These are phyloP conservation scores for Sitophilus oryzae DNA, from an alignment of 1,140 invertebrate genomes.

Conservation along the genomic window DNA sequence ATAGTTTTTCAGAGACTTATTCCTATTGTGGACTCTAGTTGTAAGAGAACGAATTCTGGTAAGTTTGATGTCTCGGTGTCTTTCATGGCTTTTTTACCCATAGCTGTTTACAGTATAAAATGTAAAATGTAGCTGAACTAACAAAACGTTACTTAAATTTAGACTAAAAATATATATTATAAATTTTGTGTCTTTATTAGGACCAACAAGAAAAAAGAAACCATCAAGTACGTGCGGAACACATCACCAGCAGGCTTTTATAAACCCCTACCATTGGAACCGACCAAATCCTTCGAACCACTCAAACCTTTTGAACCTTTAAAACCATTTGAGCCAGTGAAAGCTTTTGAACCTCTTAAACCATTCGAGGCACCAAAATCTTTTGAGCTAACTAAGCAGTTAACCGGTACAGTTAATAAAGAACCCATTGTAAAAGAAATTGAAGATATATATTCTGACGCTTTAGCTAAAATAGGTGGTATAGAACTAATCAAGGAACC, in stretches of 20 bases:
- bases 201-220: constrained; percentile 1
- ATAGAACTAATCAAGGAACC: constrained; percentile 3
- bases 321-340: constrained; percentile 32
- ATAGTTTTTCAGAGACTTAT: constrained; percentile 23
- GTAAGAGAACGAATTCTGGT: constrained; percentile 15
- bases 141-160: neutral
- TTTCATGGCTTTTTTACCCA: neutral
- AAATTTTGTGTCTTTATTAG: neutral
- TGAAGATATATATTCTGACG: constrained; percentile 17
- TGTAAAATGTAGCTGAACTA: neutral
- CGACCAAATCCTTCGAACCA: constrained; percentile 13
- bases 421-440: constrained; percentile 17
- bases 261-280: constrained; percentile 14
- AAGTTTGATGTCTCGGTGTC: constrained; percentile 17
- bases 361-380: constrained; percentile 36
- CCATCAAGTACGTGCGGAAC: neutral
- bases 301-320: constrained; percentile 28
- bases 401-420: neutral
- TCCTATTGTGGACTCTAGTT: constrained; percentile 15
- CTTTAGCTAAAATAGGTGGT: constrained; percentile 18
- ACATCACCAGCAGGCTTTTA: constrained; percentile 8
- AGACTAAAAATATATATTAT: too few relatives aligned
- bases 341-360: constrained; percentile 32
- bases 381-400: constrained; percentile 34
- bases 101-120: neutral